Evolutionary conservation across 2,113 vertebrate genomes (phyloP), one percentile per base, ranked within the genome.

Genomic region (Oryzias woworae): DNA sequence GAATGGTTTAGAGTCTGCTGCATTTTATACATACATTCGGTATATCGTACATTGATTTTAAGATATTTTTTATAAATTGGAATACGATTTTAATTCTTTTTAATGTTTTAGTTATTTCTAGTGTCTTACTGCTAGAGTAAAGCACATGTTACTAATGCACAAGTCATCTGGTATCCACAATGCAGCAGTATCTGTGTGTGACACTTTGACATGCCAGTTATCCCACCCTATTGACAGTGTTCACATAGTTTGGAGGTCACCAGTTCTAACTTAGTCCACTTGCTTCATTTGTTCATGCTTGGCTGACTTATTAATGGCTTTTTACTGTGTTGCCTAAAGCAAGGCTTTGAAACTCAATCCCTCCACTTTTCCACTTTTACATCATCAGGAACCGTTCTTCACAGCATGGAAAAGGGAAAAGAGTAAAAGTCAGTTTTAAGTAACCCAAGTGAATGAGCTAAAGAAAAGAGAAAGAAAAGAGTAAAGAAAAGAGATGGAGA

Each of bases 201-300:
- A 55, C 53, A 13, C 26, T 22, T n/a, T 31, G 44, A 17, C 57
- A 36, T 18, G 15, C 7, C 36, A 42, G 61, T 74, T 75, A 55
- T 64, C 69, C 78, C 68, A 73, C 28, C 61, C 58, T 68, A 75
- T 73, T 81, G 53, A 71, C 66, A 20, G 57, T 70, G 53, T 43
- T 68, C 49, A 52, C 63, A 41, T 44, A 52, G 59, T 44, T 58
- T 6, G 0, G 23, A 66, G 31, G 54, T 58, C 57, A 31, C 28
- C 62, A 36, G 52, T 14, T 54, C 18, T 36, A 49, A 66, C 62
- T 72, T 61, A 51, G 20, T 46, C 62, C 7, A 31, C 14, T 46
- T 26, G 47, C 45, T 51, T 26, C 48, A 42, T 62, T 49, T 75
- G 20, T 64, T 69, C 45, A 14, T 41, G 46, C 20, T 43, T 1